Percentiles rank a stretch among this genome's conserved stretches.
Evolutionary conservation across 2,113 vertebrate species (phyloP).

Genomic region (Hymenochirus boettgeri): DNA sequence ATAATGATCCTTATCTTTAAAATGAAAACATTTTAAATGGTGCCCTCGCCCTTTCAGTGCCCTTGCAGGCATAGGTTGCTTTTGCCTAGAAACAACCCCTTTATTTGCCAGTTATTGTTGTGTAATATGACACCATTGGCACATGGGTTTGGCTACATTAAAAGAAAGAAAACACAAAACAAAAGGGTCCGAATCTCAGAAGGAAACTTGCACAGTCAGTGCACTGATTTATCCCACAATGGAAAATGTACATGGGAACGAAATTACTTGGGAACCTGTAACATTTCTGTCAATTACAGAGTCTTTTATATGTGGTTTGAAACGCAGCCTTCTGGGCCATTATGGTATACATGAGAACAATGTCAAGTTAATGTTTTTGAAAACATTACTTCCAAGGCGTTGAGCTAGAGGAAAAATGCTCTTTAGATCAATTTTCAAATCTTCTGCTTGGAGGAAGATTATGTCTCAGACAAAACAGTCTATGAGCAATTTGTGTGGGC

Average conservation of each 20-base stretch:
- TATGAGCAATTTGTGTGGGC: slow-evolving; percentile 30
- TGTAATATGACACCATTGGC: too few relatives aligned
- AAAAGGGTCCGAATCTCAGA: too few relatives aligned
- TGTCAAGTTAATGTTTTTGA: slow-evolving; percentile 11
- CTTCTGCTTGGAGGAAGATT: slow-evolving; percentile 32
- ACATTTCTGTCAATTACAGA: slow-evolving; percentile 14
- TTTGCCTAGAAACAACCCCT: too few relatives aligned
- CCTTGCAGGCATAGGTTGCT: too few relatives aligned
- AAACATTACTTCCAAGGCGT: slow-evolving; percentile 18
- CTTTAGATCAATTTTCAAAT: slow-evolving; percentile 39
- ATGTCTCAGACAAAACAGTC: slow-evolving; percentile 40
- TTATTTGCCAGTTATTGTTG: too few relatives aligned
- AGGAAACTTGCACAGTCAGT: too few relatives aligned
- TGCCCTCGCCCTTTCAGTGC: too few relatives aligned
- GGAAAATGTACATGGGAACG: background rate
- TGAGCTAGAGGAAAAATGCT: slow-evolving; percentile 25
- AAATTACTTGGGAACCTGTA: slow-evolving; percentile 13
- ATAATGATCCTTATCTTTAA: too few relatives aligned
- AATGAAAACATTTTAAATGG: too few relatives aligned
- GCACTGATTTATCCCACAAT: background rate
- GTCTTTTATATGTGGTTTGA: slow-evolving; percentile 8
- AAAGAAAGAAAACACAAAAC: too few relatives aligned
- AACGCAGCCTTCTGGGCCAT: background rate
- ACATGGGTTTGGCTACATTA: too few relatives aligned
- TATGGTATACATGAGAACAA: slow-evolving; percentile 13